Conservation (phyloP, 2,113 vertebrate genomes). For the Raphicerus campestris region DNA sequence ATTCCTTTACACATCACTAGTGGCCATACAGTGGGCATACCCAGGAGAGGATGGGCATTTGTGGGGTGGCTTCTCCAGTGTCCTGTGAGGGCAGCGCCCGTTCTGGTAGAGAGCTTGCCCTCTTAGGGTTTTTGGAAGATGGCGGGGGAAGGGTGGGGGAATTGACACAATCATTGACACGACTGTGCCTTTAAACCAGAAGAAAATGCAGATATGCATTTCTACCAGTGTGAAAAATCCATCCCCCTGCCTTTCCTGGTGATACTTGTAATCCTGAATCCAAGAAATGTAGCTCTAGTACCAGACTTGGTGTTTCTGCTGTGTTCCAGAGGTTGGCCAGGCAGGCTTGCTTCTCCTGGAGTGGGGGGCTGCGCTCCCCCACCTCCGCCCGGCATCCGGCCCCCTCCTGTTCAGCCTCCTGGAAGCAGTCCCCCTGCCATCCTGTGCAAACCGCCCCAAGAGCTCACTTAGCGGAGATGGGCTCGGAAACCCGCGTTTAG, state of each 20-base stretch:
- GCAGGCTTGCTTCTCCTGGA: not conserved
- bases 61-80: not conserved
- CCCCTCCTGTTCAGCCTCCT: not conserved
- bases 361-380: not conserved
- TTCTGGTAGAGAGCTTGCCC: not conserved
- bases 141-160: rapidly evolving
- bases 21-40: rapidly evolving
- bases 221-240: not conserved
- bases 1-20: not conserved
- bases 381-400: rapidly evolving
- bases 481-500: not conserved
- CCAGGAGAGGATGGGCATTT: not conserved
- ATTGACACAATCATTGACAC: not conserved
- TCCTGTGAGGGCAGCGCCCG: not conserved
- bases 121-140: not conserved
- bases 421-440: not conserved
- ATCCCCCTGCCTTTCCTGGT: not conserved
- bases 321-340: not conserved
- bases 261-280: not conserved
- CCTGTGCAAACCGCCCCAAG: not conserved
- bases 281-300: not conserved
- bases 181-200: not conserved
- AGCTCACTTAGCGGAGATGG: not conserved
- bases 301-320: not conserved
- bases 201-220: not conserved